These are phyloP conservation scores for Brachionus plicatilis DNA, from an alignment of 1,140 invertebrate species.

Conservation along the genomic window DNA sequence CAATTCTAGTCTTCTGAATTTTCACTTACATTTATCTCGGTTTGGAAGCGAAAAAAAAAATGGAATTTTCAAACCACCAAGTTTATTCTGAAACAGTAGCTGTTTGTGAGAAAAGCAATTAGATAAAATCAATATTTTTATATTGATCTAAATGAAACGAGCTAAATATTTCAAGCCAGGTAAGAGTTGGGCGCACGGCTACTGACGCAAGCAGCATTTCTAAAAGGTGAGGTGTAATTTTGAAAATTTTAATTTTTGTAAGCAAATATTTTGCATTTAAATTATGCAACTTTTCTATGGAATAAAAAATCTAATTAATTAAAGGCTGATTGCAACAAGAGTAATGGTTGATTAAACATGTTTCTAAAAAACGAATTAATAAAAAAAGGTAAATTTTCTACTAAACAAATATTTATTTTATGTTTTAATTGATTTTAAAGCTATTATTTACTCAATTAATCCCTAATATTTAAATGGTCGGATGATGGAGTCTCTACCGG, in stretches of 20 bases:
- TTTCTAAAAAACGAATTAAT: background rate
- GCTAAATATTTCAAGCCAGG: background rate
- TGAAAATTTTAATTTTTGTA: background rate
- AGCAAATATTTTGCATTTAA: background rate
- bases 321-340: background rate
- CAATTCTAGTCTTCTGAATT: background rate
- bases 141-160: background rate
- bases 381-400: background rate
- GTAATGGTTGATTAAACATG: background rate
- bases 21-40: background rate
- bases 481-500: background rate
- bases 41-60: background rate
- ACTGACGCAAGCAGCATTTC: background rate
- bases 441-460: background rate
- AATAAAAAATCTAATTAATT: background rate
- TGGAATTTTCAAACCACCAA: background rate
- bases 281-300: background rate
- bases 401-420: background rate
- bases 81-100: background rate
- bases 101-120: background rate
- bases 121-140: background rate
- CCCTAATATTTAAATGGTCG: background rate
- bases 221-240: background rate
- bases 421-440: background rate
- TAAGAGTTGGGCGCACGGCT: background rate